These are phyloP conservation scores for Epizoanthus stellaris DNA, from an alignment of 92 coral and sea anemone species.

Conservation along the genomic window DNA sequence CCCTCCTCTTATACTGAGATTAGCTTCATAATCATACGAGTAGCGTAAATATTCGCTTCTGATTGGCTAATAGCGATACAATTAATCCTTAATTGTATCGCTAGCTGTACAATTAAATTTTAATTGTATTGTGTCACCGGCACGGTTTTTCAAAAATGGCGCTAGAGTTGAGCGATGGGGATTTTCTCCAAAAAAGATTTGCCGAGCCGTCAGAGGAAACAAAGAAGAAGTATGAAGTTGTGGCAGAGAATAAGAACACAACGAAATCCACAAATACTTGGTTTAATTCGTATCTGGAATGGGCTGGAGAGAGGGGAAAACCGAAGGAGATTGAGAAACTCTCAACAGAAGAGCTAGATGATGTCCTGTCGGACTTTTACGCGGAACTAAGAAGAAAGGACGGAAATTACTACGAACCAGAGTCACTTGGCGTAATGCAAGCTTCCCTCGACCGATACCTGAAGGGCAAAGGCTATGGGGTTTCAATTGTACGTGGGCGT, in stretches of 20 bases:
- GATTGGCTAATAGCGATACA: too few species aligned
- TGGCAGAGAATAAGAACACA: constrained; percentile 46
- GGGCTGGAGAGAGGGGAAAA: constrained; percentile 35
- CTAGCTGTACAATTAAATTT: too few species aligned
- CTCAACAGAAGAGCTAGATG: constrained; percentile 45
- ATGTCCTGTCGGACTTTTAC: constrained; percentile 56
- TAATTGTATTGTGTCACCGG: too few species aligned
- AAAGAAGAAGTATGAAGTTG: constrained; percentile 1
- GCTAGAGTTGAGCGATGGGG: too few species aligned
- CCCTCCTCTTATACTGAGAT: too few species aligned
- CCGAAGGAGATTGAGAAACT: constrained; percentile 41
- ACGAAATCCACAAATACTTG: constrained; percentile 41
- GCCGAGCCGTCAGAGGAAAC: neutral
- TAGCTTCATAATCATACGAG: too few species aligned
- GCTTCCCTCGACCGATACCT: constrained; percentile 46
- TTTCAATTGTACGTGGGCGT: constrained; percentile 36
- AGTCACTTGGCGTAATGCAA: constrained; percentile 61
- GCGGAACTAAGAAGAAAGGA: constrained; percentile 53
- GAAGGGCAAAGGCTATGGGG: constrained; percentile 43
- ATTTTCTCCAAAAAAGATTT: too few species aligned
- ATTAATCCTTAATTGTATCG: too few species aligned
- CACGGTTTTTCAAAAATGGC: too few species aligned
- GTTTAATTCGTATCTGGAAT: constrained; percentile 45
- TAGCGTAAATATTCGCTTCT: too few species aligned
- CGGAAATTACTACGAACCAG: constrained; percentile 51